A percentile compares a stretch with the other conserved stretches of the same genome.
phyloP scores from a whole-genome alignment of 1,140 invertebrate species.

The Cherax quadricarinatus region DNA sequence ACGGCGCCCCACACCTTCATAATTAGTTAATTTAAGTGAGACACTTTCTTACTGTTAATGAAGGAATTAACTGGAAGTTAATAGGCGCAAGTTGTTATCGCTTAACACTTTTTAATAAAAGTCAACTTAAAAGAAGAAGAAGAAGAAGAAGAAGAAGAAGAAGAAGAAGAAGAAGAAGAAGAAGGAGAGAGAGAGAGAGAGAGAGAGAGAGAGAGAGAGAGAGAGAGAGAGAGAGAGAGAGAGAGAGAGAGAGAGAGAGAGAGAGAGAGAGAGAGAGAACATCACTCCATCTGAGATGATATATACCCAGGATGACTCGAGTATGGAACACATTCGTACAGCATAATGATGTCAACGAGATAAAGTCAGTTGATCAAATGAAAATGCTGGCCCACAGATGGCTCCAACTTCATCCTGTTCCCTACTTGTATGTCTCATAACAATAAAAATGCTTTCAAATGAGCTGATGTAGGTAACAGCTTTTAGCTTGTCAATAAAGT shows the following conservation, averaged over 20 bases:
- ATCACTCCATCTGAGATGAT: too few relatives aligned
- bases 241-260: slow-evolving; percentile 21
- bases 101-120: not conserved
- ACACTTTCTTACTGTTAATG: not conserved
- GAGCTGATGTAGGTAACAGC: not conserved
- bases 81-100: not conserved
- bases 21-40: not conserved
- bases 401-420: too few relatives aligned
- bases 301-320: too few relatives aligned
- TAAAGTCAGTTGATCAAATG: too few relatives aligned
- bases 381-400: too few relatives aligned
- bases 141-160: slow-evolving; percentile 10
- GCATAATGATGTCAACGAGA: too few relatives aligned
- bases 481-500: too few relatives aligned
- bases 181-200: slow-evolving; percentile 34
- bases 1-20: not conserved
- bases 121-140: not conserved
- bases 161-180: slow-evolving; percentile 7
- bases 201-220: slow-evolving; percentile 51
- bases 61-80: not conserved
- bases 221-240: slow-evolving; percentile 35
- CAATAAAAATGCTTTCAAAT: too few relatives aligned
- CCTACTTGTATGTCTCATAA: too few relatives aligned
- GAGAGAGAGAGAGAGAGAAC: slow-evolving; percentile 16
- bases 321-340: too few relatives aligned